phyloP scores from a whole-genome alignment of 2,113 vertebrate species.

The Ursus arctos region DNA sequence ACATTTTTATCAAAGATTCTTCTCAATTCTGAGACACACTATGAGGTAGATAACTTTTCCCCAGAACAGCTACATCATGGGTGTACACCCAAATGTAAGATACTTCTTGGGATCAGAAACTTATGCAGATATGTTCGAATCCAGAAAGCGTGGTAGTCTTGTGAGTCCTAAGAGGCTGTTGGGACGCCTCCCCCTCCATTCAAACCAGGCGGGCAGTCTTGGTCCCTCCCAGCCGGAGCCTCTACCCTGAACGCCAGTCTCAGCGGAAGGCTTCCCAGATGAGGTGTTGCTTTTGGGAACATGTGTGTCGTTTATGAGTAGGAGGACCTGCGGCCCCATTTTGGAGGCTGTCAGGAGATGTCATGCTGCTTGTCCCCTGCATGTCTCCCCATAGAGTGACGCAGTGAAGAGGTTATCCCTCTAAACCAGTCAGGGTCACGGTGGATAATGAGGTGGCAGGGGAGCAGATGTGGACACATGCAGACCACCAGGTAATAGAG shows the following conservation, averaged over 20 bases:
- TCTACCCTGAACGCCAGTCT: not conserved
- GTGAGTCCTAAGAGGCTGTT: no score
- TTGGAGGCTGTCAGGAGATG: not conserved
- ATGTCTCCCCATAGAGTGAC: not conserved
- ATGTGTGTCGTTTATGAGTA: not conserved
- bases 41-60: not conserved
- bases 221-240: not conserved
- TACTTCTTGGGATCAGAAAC: not conserved
- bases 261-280: accelerated
- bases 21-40: not conserved
- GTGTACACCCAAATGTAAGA: not conserved
- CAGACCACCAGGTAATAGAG: not conserved
- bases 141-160: not conserved
- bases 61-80: not conserved
- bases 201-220: no score
- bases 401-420: not conserved
- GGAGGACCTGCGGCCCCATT: not conserved
- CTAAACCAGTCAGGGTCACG: accelerated
- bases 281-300: not conserved
- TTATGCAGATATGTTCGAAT: not conserved
- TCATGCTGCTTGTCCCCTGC: not conserved
- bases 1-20: not conserved
- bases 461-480: accelerated
- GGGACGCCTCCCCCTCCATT: not conserved
- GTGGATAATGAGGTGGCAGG: no score